These are phyloP conservation scores for Boulengeromyrus knoepffleri DNA, from an alignment of 2,113 vertebrate species.

Conservation along the genomic window DNA sequence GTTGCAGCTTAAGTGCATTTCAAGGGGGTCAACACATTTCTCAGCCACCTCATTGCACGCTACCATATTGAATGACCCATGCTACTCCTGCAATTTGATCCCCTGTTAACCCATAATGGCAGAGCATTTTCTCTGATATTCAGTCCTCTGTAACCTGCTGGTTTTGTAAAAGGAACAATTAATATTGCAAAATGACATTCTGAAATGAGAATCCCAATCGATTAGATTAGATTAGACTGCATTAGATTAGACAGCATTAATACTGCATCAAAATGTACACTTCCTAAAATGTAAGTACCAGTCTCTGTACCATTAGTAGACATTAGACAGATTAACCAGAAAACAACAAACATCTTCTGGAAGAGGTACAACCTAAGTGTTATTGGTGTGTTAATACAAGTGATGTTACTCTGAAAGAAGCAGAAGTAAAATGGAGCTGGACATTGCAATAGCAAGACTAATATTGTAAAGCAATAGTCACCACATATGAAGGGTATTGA, in stretches of 20 bases:
- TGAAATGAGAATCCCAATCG: not conserved
- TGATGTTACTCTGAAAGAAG: not conserved
- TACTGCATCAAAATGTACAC: not conserved
- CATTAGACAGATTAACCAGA: not conserved
- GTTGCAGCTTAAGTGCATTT: conserved; percentile 27
- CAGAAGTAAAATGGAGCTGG: not conserved
- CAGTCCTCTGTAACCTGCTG: not conserved
- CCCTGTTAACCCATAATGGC: conserved; percentile 2
- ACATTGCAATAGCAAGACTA: not conserved
- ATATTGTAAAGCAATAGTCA: not conserved
- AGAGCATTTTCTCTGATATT: not conserved
- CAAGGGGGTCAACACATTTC: conserved; percentile 39
- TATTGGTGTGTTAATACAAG: not conserved
- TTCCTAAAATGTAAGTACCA: not conserved
- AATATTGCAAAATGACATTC: not conserved
- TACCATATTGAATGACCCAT: conserved; percentile 46
- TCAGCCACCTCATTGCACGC: conserved; percentile 53
- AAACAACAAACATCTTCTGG: not conserved
- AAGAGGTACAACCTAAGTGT: not conserved
- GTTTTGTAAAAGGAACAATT: not conserved
- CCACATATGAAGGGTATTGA: not conserved
- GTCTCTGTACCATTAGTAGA: not conserved
- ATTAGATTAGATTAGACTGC: too few species aligned
- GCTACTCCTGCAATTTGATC: conserved; percentile 13
- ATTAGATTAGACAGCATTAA: too few species aligned